Evolutionary conservation across 2,888 invertebrate species (phyloP).

Genomic region (Copidosoma aretas): DNA sequence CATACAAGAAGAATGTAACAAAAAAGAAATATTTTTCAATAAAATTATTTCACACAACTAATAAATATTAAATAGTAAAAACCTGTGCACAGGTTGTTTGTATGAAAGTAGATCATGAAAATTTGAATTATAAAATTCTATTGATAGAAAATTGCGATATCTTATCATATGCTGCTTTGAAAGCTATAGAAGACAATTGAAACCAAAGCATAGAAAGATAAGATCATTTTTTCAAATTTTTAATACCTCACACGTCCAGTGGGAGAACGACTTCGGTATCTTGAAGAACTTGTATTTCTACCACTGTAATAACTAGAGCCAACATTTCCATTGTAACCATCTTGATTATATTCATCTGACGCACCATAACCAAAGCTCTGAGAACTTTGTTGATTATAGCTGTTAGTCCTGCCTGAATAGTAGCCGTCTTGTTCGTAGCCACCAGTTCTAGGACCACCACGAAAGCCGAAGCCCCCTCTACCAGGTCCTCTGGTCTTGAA

Average conservation of each 20-base stretch:
- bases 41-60: too few species aligned
- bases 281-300: conserved; percentile 62
- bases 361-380: conserved; percentile 58
- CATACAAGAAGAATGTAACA: neutral
- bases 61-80: conserved; percentile 19
- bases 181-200: too few species aligned
- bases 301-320: conserved; percentile 57
- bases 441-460: conserved; percentile 64
- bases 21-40: conserved; percentile 1
- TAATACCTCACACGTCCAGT: conserved; percentile 65
- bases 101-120: neutral
- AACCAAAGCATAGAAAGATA: neutral
- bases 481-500: conserved; percentile 66
- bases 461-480: conserved; percentile 58
- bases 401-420: conserved; percentile 62
- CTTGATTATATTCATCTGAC: conserved; percentile 57
- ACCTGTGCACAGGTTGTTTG: conserved; percentile 27
- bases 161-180: too few species aligned
- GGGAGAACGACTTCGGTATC: conserved; percentile 66
- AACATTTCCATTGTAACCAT: conserved; percentile 56
- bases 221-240: conserved; percentile 27
- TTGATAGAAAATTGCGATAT: neutral
- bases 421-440: conserved; percentile 63
- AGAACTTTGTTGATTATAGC: conserved; percentile 64
- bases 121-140: neutral